Base-by-base conservation (phyloP, 2,888 invertebrate genomes). In the Hypercompe scribonia region DNA sequence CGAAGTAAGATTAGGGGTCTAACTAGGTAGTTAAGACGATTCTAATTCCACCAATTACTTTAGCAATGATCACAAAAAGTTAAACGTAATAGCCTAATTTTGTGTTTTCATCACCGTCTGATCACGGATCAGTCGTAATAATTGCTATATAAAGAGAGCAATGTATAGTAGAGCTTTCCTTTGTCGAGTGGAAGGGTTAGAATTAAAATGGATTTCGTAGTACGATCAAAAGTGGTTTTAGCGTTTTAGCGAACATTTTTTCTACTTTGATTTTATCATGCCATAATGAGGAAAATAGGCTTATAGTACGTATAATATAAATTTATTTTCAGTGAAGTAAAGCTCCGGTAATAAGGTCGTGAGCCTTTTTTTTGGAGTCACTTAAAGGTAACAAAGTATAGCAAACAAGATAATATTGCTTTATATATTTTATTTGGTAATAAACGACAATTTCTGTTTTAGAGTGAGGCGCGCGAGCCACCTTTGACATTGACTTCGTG, bases 31-130 rank as follows among this genome's bases (percentile, higher is more conserved):
- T 58, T 54, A 24, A 54, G 54, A 54, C n/a, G 31, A 66, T 66
- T 66, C 31, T 42, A 5, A 42, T 42, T 39, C n/a, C 39, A 39
- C 8, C 39, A 39, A 39, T 65, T 39, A 42, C n/a, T n/a, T 39
- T n/a, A 65, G 36, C 39, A 28, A 65, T 39, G 31, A 61, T 50
- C 50, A 50, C 50, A 54, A 54, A 54, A 54, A 54, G n/a, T n/a
- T 11, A 34, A 65, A 18, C 36, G 36, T n/a, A n/a, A 65, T 65
- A n/a, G 65, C 21, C 42, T 31, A 66, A 61, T 18, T 61, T 31
- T 61, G 31, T 18, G 36, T 42, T 31, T 66, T 31, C 65, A 36
- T 42, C 28, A 8, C 42, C 31, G 28, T 18, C 42, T 42, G 21
- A 10, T 42, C 61, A 42, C 2, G 65, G 39, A 15, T 36, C 65